Conservation (phyloP, 2,797 vertebrate species). For the Danio kyathit region DNA sequence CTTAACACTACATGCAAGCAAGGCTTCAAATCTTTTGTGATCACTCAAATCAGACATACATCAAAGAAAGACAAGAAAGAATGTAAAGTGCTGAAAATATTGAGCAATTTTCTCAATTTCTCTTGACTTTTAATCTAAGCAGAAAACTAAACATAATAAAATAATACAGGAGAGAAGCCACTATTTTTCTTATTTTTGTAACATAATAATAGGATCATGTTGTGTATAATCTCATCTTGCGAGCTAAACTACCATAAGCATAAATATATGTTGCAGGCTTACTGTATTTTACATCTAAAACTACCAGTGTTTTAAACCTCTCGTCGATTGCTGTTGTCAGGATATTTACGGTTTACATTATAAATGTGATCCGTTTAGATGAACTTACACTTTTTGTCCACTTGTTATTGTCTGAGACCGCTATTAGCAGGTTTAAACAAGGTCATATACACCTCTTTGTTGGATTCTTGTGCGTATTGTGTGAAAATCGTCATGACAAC, state of each 20-base stretch:
- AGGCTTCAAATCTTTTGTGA: slow-evolving; percentile 6
- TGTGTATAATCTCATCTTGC: too few species aligned
- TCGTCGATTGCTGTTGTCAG: neutral
- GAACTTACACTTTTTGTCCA: neutral
- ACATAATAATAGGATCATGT: too few species aligned
- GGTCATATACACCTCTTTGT: slow-evolving; percentile 5
- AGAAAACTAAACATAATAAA: neutral
- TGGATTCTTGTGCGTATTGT: neutral
- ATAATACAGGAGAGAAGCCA: too few species aligned
- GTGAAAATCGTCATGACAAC: neutral
- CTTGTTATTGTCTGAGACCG: neutral
- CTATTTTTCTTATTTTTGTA: too few species aligned
- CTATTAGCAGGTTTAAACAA: neutral
- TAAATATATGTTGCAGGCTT: too few species aligned
- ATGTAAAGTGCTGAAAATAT: neutral
- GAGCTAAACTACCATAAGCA: too few species aligned
- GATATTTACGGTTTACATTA: neutral
- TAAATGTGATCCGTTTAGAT: neutral
- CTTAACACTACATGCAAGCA: too few species aligned
- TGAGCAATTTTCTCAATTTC: neutral
- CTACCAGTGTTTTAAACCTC: too few species aligned
- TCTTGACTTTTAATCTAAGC: neutral
- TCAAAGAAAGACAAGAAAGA: neutral
- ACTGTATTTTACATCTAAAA: too few species aligned
- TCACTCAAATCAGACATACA: neutral